A percentile compares a stretch with the other conserved stretches of the same genome.
phyloP scores from a whole-genome alignment of 2,888 invertebrate species.

The Eupithecia abbreviata region DNA sequence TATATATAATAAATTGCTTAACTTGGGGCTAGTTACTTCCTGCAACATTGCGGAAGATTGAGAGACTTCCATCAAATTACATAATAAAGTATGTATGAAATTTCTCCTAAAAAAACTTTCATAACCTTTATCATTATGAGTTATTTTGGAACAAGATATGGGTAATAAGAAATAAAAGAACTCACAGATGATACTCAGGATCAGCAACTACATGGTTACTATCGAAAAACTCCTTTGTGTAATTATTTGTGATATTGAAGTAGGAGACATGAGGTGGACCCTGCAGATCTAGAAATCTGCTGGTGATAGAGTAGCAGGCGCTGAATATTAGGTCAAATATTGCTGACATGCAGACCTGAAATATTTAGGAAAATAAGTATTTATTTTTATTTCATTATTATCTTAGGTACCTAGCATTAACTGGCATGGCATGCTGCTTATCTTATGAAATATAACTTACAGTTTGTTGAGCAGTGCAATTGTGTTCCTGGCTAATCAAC shows the following conservation, averaged over 20 bases:
- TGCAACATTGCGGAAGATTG: no score
- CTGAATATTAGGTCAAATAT: slow-evolving; percentile 63
- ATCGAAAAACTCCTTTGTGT: slow-evolving; percentile 43
- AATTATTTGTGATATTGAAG: slow-evolving; percentile 50
- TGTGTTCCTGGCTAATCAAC: slow-evolving; percentile 33
- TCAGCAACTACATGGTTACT: slow-evolving; percentile 36
- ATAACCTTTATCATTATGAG: background rate
- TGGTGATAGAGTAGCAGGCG: slow-evolving; percentile 59
- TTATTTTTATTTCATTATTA: background rate
- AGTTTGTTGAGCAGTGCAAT: slow-evolving; percentile 25
- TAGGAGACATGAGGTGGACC: slow-evolving; percentile 18
- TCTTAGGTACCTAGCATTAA: background rate
- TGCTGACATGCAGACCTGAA: slow-evolving; percentile 62
- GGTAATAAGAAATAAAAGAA: slow-evolving; percentile 20
- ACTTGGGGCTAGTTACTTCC: no score
- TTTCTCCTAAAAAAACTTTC: background rate
- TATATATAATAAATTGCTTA: no score
- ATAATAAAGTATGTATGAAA: no score
- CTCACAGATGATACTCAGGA: slow-evolving; percentile 54
- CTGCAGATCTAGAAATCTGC: slow-evolving; percentile 23
- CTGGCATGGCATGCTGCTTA: background rate
- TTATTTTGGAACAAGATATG: background rate
- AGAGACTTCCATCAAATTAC: no score
- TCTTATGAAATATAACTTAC: slow-evolving; percentile 8
- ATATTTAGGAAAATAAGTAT: background rate